Evolutionary conservation across 1,140 invertebrate species (phyloP), one percentile per base, ranked within the genome.

Genomic region (Drosophila eugracilis): DNA sequence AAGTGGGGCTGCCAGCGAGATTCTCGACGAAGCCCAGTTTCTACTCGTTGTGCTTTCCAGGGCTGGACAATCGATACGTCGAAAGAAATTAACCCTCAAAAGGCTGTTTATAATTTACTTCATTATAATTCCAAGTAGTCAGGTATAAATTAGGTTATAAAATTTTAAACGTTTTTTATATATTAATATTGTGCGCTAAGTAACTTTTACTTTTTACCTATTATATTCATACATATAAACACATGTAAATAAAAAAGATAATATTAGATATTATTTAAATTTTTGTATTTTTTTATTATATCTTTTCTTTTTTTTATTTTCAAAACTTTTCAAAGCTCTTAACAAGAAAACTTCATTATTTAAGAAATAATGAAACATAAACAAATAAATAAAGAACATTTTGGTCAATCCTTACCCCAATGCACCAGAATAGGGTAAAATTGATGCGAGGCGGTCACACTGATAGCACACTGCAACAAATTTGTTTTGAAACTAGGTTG

Each of bases 1-100:
- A 52, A 30, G 39, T 52, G 28, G 66, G 41, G 52, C 55, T 75
- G 41, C 30, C 39, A 63, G 32, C 55, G 49, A 78, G 41, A 2
- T 55, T 47, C 17, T 63, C 50, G 55, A 6, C n/a, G n/a, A n/a
- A n/a, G n/a, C 9, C 4, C 9, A 24, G 41, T 22, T 39, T 6
- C n/a, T 24, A 7, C 7, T 47, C 9, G 48, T 1, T 22, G 4
- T 2, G 22, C 14, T 14, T 7, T n/a, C 15, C 22, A 39, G 22
- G 19, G 21, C 9, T 53, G 49, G 32, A 14, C 5, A 21, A 24
- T 14, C 1, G 12, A 15, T 15, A 6, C 5, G 0, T 45, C n/a
- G 12, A n/a, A n/a, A n/a, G n/a, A n/a, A 17, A 37, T 53, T 59
- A 59, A 53, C 47, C 47, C 32, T 19, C 14, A 1, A 15, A 5